Conservation (phyloP, 2,888 invertebrate species). For the Pachycephus smyrnensis region DNA sequence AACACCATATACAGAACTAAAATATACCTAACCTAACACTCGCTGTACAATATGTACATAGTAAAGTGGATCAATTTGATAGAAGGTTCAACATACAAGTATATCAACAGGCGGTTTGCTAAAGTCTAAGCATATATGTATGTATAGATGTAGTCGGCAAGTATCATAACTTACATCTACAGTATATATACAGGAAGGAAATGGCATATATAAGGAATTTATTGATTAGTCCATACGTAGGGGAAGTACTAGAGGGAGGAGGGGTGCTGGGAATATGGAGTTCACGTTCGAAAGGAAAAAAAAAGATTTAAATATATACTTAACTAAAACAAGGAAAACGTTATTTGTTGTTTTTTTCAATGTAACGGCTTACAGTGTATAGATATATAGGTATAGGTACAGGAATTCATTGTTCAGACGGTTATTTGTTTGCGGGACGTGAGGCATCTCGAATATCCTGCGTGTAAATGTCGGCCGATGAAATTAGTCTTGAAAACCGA, state of each 20-base stretch:
- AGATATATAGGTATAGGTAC: background rate
- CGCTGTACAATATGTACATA: background rate
- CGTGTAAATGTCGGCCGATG: background rate
- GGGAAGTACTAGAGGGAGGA: background rate
- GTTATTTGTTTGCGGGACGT: background rate
- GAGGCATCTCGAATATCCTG: background rate
- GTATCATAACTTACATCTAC: background rate
- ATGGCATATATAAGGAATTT: background rate
- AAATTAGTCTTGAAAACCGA: background rate
- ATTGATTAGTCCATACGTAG: background rate
- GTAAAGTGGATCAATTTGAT: background rate
- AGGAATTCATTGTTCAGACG: background rate
- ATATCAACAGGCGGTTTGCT: background rate
- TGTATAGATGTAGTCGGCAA: background rate
- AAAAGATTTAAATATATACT: background rate
- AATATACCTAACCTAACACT: background rate
- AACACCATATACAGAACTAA: background rate
- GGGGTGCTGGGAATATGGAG: background rate
- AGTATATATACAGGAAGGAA: background rate
- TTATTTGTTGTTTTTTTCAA: too few species aligned
- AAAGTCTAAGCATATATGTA: background rate
- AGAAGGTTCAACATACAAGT: background rate
- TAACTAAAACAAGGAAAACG: background rate
- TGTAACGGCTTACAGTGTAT: too few species aligned
- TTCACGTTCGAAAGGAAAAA: background rate